These are phyloP conservation scores for Tetanocera ferruginea DNA, from an alignment of 2,888 invertebrate genomes.

Conservation along the genomic window DNA sequence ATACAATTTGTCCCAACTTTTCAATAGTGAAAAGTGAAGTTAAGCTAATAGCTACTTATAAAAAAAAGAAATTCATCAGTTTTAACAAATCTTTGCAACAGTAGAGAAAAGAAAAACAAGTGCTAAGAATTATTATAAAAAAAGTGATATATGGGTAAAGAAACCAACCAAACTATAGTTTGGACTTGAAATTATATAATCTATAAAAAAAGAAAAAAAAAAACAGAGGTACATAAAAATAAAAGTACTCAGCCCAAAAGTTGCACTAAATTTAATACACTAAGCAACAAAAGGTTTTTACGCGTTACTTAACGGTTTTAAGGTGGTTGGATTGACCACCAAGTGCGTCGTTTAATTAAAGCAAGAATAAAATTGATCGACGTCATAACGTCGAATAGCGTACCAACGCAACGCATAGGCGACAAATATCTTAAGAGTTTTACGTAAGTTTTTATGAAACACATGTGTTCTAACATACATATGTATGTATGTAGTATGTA, in stretches of 20 bases:
- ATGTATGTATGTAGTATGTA: too few species aligned
- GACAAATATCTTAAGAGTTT: not conserved
- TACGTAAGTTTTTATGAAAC: slow-evolving; percentile 25
- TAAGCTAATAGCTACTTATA: not conserved
- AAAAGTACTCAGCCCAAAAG: not conserved
- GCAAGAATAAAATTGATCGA: slow-evolving; percentile 7
- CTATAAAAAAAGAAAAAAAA: slow-evolving; percentile 12
- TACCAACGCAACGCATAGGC: not conserved
- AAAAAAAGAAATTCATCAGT: not conserved
- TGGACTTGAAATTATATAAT: not conserved
- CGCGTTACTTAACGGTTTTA: not conserved
- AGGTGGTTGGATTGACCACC: slow-evolving; percentile 39
- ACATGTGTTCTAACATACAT: not conserved
- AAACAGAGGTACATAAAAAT: slow-evolving; percentile 12
- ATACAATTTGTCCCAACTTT: not conserved
- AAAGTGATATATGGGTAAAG: too few species aligned
- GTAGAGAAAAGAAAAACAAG: slow-evolving; percentile 24
- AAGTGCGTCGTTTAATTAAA: slow-evolving; percentile 22
- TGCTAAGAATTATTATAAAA: slow-evolving; percentile 24
- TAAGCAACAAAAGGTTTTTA: not conserved
- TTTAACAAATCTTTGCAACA: not conserved
- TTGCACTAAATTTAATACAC: not conserved
- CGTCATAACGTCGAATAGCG: not conserved
- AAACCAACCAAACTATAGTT: too few species aligned
- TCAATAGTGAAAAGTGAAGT: not conserved